A percentile compares a stretch with the other conserved stretches of the same genome.
Conservation (phyloP, 64 coral and sea anemone genomes). For the Dendronephthya gigantea region DNA sequence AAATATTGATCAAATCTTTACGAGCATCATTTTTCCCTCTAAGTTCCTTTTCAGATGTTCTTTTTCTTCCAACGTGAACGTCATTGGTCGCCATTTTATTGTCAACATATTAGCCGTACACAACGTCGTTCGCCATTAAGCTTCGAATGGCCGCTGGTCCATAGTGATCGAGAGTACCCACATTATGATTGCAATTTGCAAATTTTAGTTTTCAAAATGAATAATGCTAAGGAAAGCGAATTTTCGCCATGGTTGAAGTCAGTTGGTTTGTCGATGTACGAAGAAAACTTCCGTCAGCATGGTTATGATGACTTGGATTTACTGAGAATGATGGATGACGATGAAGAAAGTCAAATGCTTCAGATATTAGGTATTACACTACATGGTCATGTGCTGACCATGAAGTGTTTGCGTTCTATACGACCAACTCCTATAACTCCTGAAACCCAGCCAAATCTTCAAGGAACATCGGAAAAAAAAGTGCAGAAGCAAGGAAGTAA, state of each 20-base stretch:
- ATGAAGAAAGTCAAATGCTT: conserved; percentile 13
- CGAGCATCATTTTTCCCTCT: not conserved
- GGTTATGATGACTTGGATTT: conserved; percentile 32
- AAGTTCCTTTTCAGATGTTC: not conserved
- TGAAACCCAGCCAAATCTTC: no score
- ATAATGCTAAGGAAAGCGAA: not conserved
- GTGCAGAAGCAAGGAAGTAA: no score
- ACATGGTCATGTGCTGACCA: conserved; percentile 27
- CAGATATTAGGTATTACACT: conserved; percentile 3
- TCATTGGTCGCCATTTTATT: conserved; percentile 5
- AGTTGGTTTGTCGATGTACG: not conserved
- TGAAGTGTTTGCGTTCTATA: conserved; percentile 13
- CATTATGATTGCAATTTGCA: not conserved
- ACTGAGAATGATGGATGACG: conserved; percentile 30
- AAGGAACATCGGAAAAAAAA: no score
- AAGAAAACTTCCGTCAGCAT: not conserved
- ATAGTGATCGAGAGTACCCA: not conserved
- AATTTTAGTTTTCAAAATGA: not conserved
- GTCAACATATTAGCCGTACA: not conserved
- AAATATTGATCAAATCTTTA: not conserved
- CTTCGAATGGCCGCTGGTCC: no score
- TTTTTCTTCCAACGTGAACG: not conserved
- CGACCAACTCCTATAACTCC: not conserved
- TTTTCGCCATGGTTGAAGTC: conserved; percentile 30
- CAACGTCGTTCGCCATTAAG: no score